Base-by-base conservation (phyloP, 2,797 vertebrate genomes). In the Syngnathus rostellatus region DNA sequence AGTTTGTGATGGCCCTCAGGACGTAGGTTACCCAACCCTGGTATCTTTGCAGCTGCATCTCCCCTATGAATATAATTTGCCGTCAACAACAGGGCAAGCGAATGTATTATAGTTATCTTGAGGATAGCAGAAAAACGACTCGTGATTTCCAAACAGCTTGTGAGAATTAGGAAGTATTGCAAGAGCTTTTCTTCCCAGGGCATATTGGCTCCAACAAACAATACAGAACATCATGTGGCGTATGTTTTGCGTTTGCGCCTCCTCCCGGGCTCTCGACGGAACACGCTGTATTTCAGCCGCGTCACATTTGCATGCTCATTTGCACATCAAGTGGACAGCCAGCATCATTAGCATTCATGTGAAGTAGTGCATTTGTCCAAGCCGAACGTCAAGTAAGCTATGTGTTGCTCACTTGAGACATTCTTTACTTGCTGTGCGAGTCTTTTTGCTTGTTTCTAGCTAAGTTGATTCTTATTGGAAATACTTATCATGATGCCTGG, bases 301-400 rank as follows among this genome's bases (percentile, higher is more conserved):
- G 58, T 11, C 8, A n/a, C 8, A 40, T 60, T 60, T 60, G 58
- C 19, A 60, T 40, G 19, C 39, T 40, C 37, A 21, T 41, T 40
- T 60, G 58, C 38, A 60, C 38, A 60, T 40, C 58, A 60, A 21
- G 58, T 41, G 58, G 37, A 60, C 58, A 60, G 19, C 58, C 19
- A 6, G 38, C 38, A 10, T 40, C 9, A 60, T 60, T 60, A 40
- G 58, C 38, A 60, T 40, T 60, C 38, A 60, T 40, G 38, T 1
- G 58, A 60, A 60, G 58, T 5, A 8, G 16, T n/a, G 37, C 38
- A 8, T 59, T 59, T 39, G 37, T 60, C 39, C 38, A 40, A n/a
- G 38, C 37, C n/a, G 38, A 3, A 3, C 38, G 17, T 60, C 38
- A 8, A 40, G 38, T 39, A 21, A 39, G 9, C 37, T 60, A n/a